Evolutionary conservation across 2,113 vertebrate species (phyloP).

Genomic region (Macquaria ambigua): DNA sequence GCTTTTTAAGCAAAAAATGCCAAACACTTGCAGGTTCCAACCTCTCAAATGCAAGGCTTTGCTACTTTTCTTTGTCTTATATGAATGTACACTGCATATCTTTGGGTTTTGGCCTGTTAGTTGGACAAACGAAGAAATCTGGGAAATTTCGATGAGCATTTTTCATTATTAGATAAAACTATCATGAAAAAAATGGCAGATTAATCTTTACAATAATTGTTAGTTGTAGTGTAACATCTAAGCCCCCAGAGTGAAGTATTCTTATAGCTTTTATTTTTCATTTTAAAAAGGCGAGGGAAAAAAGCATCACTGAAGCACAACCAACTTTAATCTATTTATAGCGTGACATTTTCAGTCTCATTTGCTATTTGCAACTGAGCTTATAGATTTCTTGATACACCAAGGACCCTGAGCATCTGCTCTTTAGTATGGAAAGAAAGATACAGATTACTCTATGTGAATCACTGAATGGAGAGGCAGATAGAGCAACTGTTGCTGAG

Average conservation of each 20-base stretch:
- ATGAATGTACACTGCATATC: neutral
- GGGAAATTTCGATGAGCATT: neutral
- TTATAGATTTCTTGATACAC: slow-evolving; percentile 40
- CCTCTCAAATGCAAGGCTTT: neutral
- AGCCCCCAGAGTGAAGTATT: neutral
- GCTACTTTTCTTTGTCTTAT: neutral
- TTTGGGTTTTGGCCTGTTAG: neutral
- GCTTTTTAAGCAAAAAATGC: neutral
- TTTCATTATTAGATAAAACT: neutral
- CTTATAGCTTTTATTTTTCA: neutral
- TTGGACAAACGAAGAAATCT: neutral
- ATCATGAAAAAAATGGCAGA: neutral
- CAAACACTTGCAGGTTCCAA: neutral
- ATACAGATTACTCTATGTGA: slow-evolving; percentile 6
- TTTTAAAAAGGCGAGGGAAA: slow-evolving; percentile 18
- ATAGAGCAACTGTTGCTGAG: neutral
- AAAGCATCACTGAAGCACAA: slow-evolving; percentile 38
- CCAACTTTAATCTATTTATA: slow-evolving; percentile 56
- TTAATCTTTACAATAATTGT: no score
- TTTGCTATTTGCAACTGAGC: slow-evolving; percentile 46
- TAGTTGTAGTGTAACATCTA: neutral
- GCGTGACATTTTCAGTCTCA: slow-evolving; percentile 58
- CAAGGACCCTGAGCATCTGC: neutral
- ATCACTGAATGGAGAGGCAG: neutral
- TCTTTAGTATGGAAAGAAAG: slow-evolving; percentile 2